Evolutionary conservation across 2,113 vertebrate genomes (phyloP), one percentile per base, ranked within the genome.

Genomic region (Lagopus muta): DNA sequence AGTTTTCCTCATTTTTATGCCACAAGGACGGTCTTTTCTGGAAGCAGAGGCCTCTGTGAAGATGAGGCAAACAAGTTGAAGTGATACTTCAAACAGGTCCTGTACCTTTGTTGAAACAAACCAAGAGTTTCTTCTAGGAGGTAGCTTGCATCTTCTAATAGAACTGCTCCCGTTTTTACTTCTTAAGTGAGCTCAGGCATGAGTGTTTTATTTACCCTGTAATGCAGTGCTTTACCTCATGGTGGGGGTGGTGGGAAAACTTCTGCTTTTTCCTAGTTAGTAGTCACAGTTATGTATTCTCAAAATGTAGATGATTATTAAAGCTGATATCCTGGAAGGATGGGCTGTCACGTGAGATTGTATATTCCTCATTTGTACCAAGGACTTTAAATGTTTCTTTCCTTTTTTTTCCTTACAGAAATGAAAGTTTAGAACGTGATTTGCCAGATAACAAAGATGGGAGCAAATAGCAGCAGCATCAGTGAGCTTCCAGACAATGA

Each of bases 391-490:
- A 11, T 62, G 3, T 22, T 60, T 89, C 3, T 38, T 67, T 47
- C 52, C 72, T 48, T 25, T 27, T 27, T 50, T 17, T 9, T 22
- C 55, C 6, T 83, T 74, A 18, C 92, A 97, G 97, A 93, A 93
- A 98, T 98, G 97, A 98, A 96, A 88, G 58, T 96, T 86, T 98
- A 95, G 98, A 78, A 88, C 54, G 45, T 50, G 38, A 10, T 32
- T 72, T 84, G 8, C 48, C 74, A 64, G 13, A 18, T 43, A 88
- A 91, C 88, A 93, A 98, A 97, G 93, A 99, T 99, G 99, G 99
- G 99, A 88, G 98, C 99, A 30, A 99, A 99, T 60, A 99, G 98
- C 97, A 99, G 99, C 97, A 99, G 98, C 88, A 98, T 99, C 87
- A 97, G 97, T 9, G 99, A 99, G 88, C 98, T 99, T 94, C 98